These are phyloP conservation scores for Bellardia bayeri DNA, from an alignment of 2,888 invertebrate species.

Conservation along the genomic window DNA sequence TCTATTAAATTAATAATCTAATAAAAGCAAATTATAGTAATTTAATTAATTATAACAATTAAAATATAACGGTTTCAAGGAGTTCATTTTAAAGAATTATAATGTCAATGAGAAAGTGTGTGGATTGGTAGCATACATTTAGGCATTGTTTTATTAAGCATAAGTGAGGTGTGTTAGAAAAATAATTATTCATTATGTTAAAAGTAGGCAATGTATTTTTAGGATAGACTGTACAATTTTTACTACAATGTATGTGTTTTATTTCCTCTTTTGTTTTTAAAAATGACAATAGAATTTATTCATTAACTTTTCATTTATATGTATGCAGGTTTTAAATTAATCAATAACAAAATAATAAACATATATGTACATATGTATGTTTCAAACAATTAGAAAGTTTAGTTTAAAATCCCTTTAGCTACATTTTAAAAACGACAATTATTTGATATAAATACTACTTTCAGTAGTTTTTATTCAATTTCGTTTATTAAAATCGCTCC, in stretches of 20 bases:
- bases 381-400: too few relatives aligned
- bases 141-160: neutral
- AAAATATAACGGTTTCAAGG: too few relatives aligned
- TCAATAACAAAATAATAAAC: neutral
- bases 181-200: neutral
- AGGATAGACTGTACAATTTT: neutral
- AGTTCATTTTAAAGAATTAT: neutral
- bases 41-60: too few relatives aligned
- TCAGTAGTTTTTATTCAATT: neutral
- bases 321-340: neutral
- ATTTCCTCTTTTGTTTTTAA: neutral
- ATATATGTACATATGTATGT: neutral
- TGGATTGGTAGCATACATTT: neutral
- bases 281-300: neutral
- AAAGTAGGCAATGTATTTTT: conserved; percentile 4
- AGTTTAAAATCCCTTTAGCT: neutral
- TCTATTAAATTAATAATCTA: neutral
- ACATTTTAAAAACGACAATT: neutral
- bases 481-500: too few relatives aligned
- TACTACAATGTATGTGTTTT: neutral
- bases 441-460: neutral
- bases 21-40: too few relatives aligned
- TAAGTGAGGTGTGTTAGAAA: neutral
- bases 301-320: neutral
- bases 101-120: neutral